Evolutionary conservation across 2,113 vertebrate species (phyloP).

Genomic region (Recurvirostra avosetta): DNA sequence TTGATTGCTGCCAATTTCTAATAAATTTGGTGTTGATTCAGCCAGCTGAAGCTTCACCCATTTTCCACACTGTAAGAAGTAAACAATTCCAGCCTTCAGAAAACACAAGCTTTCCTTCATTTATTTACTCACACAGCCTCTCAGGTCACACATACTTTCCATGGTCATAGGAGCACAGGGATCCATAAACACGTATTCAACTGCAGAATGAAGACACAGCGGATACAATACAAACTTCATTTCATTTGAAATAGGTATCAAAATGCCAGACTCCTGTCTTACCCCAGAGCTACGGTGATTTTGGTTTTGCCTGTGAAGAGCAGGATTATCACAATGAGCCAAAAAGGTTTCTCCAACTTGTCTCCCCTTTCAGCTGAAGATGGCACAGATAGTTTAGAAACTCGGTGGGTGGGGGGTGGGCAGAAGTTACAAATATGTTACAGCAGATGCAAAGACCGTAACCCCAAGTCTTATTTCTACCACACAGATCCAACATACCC

Average conservation of each 20-base stretch:
- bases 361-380: not conserved
- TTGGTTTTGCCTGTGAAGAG: not conserved
- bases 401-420: not conserved
- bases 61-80: slow-evolving; percentile 80
- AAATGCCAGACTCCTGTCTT: not conserved
- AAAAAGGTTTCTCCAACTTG: not conserved
- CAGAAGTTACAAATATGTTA: not conserved
- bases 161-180: not conserved
- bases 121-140: not conserved
- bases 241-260: not conserved
- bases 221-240: not conserved
- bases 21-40: slow-evolving; percentile 85
- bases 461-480: not conserved
- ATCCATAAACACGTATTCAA: not conserved
- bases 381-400: not conserved
- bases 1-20: slow-evolving; percentile 88
- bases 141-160: not conserved
- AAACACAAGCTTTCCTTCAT: not conserved
- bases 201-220: not conserved
- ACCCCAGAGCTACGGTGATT: not conserved
- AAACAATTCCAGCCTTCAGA: not conserved
- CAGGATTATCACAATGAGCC: not conserved
- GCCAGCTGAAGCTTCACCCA: slow-evolving; percentile 85
- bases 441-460: not conserved
- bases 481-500: not conserved